Base-by-base conservation (phyloP, 2,888 invertebrate genomes). In the Cataglyphis cursor region DNA sequence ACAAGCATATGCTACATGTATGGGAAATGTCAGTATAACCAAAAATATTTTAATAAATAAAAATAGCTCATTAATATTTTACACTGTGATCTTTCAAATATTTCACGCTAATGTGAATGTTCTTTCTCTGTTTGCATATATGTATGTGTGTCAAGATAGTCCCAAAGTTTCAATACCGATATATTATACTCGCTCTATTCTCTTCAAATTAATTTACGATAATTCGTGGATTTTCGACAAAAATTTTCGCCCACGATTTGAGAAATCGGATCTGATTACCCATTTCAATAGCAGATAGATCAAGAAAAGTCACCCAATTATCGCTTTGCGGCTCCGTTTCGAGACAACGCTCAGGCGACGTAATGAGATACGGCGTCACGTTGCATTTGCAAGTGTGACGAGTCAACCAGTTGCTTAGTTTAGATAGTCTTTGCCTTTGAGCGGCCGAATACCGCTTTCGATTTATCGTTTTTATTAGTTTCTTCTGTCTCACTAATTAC, bases 311-410 rank as follows among this genome's bases (percentile, higher is more conserved):
- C 66, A 48, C 6, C 57, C 64, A 70, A 78, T 81, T 83, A 76
- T 84, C 85, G 75, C 81, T 83, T 85, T 85, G 81, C 83, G 83
- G 81, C 62, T 73, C 78, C 83, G 80, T 85, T 83, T 64, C 83
- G 28, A 51, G 82, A n/a, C 73, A 65, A n/a, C 83, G 38, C 65
- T 54, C 57, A 41, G 57, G 41, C 57, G 65, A 41, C 41, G 82
- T 65, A 82, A 76, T 66, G 76, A 75, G 68, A 51, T 76, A 82
- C 82, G 66, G 54, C 76, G 76, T 82, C 76, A 82, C 68, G 82
- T 76, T 65, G 78, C 41, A 82, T 82, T 82, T 82, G 78, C 82
- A 41, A 82, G 82, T 61, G 82, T 78, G 76, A 82, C 82, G 62
- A 51, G 81, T 74, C 75, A 38, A 81, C 62, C 74, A 41, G 74